A percentile compares a stretch with the other conserved stretches of the same genome.
Conservation (phyloP, 2,113 vertebrate genomes). For the Typhlomys cinereus region DNA sequence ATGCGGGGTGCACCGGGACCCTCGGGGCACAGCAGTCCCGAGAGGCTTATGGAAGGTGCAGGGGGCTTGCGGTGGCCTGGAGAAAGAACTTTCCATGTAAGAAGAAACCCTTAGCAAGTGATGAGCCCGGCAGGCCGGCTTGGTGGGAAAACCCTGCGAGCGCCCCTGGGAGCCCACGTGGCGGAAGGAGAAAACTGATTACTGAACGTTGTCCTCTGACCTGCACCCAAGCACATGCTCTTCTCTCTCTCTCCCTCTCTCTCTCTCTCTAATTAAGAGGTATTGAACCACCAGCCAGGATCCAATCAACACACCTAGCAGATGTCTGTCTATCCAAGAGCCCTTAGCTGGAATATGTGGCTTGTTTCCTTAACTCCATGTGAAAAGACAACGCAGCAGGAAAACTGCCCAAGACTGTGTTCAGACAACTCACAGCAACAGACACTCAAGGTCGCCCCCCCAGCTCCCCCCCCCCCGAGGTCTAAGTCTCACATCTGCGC, state of each 20-base stretch:
- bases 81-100: slow-evolving; percentile 13
- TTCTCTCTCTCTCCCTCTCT: too few species aligned
- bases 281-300: not conserved
- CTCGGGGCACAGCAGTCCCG: not conserved
- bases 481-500: too few species aligned
- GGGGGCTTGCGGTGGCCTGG: not conserved
- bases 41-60: not conserved
- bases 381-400: not conserved
- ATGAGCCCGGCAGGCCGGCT: too few species aligned
- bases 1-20: not conserved
- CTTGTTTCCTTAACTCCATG: not conserved
- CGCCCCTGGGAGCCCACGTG: too few species aligned
- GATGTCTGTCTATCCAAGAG: too few species aligned
- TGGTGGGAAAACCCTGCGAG: too few species aligned
- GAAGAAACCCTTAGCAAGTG: not conserved
- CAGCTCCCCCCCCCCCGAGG: too few species aligned
- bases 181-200: too few species aligned
- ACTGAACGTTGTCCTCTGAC: too few species aligned
- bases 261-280: too few species aligned
- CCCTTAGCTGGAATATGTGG: not conserved
- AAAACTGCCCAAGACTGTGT: not conserved
- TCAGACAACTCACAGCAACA: not conserved
- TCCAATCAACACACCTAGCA: not conserved
- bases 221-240: too few species aligned
- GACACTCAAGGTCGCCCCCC: too few species aligned